A percentile compares a stretch with the other conserved stretches of the same genome.
Evolutionary conservation across 1,140 invertebrate species (phyloP).

Genomic region (Dolichoris vasculosae): DNA sequence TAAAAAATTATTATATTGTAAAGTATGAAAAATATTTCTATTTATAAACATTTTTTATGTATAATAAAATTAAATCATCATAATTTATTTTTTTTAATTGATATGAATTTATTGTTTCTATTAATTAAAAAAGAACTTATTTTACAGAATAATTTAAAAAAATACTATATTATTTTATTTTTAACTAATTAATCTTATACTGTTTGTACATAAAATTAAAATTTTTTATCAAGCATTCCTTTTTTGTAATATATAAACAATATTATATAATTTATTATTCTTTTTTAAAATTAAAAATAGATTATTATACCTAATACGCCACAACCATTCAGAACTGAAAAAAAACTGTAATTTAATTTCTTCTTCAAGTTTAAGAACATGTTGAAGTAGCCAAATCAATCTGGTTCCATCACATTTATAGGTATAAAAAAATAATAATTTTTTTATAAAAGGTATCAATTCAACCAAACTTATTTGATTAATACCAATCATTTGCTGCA

Average conservation of each 20-base stretch:
- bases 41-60: no score
- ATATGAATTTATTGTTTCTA: no score
- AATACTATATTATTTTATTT: no score
- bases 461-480: slow-evolving; percentile 74
- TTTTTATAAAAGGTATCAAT: slow-evolving; percentile 76
- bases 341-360: slow-evolving; percentile 74
- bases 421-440: slow-evolving; percentile 87
- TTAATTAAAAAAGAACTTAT: no score
- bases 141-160: no score
- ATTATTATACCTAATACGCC: slow-evolving; percentile 76
- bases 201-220: not conserved
- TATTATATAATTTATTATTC: not conserved
- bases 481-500: slow-evolving; percentile 71
- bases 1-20: slow-evolving; percentile 49
- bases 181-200: not conserved
- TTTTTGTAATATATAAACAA: slow-evolving; percentile 45
- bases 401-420: slow-evolving; percentile 80
- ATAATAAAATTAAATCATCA: no score
- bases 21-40: slow-evolving; percentile 48
- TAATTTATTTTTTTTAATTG: no score
- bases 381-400: slow-evolving; percentile 79
- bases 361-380: slow-evolving; percentile 77
- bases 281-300: slow-evolving; percentile 42
- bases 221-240: not conserved
- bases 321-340: slow-evolving; percentile 76